Percentiles rank a stretch among this genome's conserved stretches.
Evolutionary conservation across 1,140 invertebrate genomes (phyloP).

Genomic region (Drosophila murphyi): DNA sequence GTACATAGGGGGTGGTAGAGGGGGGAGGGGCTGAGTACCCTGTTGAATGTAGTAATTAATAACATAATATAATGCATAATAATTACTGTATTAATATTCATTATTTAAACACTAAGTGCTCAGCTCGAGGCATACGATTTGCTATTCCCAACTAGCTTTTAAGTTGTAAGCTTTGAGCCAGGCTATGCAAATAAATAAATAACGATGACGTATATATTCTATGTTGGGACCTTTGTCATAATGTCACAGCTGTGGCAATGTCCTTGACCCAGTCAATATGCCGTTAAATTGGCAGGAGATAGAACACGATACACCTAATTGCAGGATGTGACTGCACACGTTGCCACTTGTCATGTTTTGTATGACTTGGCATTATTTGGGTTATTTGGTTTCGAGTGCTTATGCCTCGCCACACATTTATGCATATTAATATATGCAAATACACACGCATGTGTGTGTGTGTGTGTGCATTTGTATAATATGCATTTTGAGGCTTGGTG

Average conservation of each 20-base stretch:
- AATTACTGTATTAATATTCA: no score
- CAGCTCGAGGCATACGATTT: no score
- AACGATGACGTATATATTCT: neutral
- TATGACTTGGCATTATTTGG: neutral
- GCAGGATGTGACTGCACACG: neutral
- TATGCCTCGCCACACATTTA: neutral
- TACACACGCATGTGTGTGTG: neutral
- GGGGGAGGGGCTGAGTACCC: no score
- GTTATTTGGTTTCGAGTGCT: neutral
- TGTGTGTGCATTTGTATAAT: neutral
- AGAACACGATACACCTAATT: neutral
- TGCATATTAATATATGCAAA: neutral
- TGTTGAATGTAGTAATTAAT: no score
- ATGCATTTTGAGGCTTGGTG: neutral
- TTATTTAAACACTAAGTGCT: no score
- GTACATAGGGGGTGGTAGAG: no score
- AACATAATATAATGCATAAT: no score
- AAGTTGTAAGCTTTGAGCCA: no score
- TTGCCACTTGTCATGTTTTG: slow-evolving; percentile 1
- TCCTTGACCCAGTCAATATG: slow-evolving; percentile 2
- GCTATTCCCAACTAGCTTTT: no score
- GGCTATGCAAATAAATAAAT: no score
- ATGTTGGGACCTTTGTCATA: neutral
- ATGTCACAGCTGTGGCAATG: neutral
- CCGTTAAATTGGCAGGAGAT: neutral